Evolutionary conservation across 2,113 vertebrate genomes (phyloP).

Genomic region (Glaucidium brasilianum): DNA sequence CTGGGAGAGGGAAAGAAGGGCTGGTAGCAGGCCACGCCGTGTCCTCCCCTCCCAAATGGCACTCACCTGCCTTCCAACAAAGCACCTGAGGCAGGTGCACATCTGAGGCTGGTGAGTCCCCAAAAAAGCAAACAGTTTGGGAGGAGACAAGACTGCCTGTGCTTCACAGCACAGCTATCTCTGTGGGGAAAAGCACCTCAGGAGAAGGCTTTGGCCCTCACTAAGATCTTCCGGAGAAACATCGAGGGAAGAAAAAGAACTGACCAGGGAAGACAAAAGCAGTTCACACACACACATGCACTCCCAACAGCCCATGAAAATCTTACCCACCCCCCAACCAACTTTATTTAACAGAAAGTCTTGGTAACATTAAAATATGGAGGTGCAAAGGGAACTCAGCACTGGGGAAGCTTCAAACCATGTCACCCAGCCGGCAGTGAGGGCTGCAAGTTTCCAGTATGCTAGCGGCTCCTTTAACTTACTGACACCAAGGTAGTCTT

Average conservation of each 20-base stretch:
- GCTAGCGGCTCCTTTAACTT: not conserved
- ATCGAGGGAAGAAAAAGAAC: not conserved
- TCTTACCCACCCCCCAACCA: not conserved
- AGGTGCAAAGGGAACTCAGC: not conserved
- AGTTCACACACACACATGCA: not conserved
- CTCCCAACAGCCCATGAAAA: not conserved
- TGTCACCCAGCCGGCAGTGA: accelerated
- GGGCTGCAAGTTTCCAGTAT: not conserved
- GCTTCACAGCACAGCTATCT: not conserved
- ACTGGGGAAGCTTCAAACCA: not conserved
- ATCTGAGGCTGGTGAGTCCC: accelerated
- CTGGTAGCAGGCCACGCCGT: accelerated
- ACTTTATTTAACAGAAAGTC: not conserved
- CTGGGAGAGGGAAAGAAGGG: not conserved
- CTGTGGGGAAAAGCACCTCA: not conserved
- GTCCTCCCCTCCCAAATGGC: not conserved
- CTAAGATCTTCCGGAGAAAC: not conserved
- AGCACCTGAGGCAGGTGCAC: not conserved
- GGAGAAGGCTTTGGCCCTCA: not conserved
- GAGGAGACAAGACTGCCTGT: not conserved
- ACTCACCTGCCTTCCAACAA: not conserved
- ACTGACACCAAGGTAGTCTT: accelerated
- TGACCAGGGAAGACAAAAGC: not conserved
- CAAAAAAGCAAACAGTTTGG: not conserved
- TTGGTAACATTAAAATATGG: not conserved